Percentiles rank a stretch among this genome's conserved stretches.
These are phyloP conservation scores for Gryllus bimaculatus DNA, from an alignment of 1,140 invertebrate species.

Conservation along the genomic window DNA sequence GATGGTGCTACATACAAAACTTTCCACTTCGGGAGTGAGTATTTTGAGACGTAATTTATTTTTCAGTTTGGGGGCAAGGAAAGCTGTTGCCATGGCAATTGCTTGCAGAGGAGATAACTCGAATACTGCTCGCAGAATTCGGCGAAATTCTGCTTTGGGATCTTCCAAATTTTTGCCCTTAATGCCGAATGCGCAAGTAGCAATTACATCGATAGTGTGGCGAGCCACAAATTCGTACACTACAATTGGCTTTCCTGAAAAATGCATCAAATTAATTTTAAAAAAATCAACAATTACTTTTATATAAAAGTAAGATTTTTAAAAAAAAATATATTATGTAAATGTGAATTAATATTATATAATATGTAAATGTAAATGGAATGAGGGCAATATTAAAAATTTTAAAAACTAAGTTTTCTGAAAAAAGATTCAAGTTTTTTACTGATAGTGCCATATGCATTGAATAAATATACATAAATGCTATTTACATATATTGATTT, in stretches of 20 bases:
- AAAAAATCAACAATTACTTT: no score
- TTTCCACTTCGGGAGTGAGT: background rate
- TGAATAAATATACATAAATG: no score
- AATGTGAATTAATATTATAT: no score
- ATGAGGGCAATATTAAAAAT: no score
- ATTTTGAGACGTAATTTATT: background rate
- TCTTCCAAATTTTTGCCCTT: constrained; percentile 40
- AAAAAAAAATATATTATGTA: no score
- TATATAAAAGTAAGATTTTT: no score
- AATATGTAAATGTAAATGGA: no score
- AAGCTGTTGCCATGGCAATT: background rate
- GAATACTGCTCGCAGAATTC: constrained; percentile 34
- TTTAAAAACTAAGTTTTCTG: no score
- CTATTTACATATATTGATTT: no score
- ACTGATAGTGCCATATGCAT: no score
- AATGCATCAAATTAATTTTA: no score
- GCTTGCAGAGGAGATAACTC: constrained; percentile 15
- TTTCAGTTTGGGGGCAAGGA: background rate
- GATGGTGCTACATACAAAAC: background rate
- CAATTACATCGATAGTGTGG: constrained; percentile 47
- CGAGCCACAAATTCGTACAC: constrained; percentile 25
- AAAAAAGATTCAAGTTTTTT: no score
- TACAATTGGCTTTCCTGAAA: background rate
- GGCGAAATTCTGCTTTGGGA: constrained; percentile 38
- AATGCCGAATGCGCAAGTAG: constrained; percentile 45